Percentiles rank a stretch among this genome's conserved stretches.
phyloP scores from a whole-genome alignment of 2,797 vertebrate species.

The Ceryle rudis region DNA sequence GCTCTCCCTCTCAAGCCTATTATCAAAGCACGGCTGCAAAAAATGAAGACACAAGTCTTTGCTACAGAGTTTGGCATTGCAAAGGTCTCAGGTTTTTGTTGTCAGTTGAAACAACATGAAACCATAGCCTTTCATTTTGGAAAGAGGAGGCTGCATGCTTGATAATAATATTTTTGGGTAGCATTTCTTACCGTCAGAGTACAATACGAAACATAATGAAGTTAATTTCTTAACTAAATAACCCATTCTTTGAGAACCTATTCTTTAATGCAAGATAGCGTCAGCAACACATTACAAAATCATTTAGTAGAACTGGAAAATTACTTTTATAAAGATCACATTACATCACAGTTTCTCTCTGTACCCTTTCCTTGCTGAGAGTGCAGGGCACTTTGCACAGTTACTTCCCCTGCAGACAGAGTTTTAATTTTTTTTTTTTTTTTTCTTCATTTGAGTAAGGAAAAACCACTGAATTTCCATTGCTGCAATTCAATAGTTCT shows the following conservation, averaged over 20 bases:
- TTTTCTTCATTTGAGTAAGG: neutral
- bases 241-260: constrained; percentile 2
- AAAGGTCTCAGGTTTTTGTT: neutral
- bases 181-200: constrained; percentile 36
- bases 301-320: constrained; percentile 28
- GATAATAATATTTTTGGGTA: neutral
- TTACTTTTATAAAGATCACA: neutral
- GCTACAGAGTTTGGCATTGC: neutral
- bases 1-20: neutral
- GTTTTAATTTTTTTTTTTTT: neutral
- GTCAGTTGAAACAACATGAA: neutral
- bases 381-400: neutral
- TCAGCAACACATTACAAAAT: neutral
- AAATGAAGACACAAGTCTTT: neutral
- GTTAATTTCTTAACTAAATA: constrained; percentile 29
- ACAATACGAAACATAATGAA: constrained; percentile 21
- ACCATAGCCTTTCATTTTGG: neutral
- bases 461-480: neutral
- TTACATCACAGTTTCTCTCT: neutral
- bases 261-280: neutral
- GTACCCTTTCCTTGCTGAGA: neutral
- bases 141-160: neutral
- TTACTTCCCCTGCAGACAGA: neutral
- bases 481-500: neutral
- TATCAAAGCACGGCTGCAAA: neutral